These are phyloP conservation scores for Eclectus roratus DNA, from an alignment of 2,113 vertebrate species.

Conservation along the genomic window DNA sequence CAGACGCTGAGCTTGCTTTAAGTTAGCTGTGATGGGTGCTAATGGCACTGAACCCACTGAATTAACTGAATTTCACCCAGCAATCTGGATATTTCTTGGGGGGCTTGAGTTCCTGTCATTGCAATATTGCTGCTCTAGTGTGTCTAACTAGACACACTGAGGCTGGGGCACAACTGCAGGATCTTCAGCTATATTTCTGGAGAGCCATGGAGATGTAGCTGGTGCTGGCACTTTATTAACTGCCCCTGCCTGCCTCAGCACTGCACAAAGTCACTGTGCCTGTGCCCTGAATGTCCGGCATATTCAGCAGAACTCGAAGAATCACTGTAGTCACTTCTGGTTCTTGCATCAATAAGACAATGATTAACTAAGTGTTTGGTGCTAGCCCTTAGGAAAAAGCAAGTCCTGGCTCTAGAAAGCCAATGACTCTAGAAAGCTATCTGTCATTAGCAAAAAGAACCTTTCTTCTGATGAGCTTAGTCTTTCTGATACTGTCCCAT, in stretches of 20 bases:
- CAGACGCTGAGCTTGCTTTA: neutral
- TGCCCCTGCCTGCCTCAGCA: neutral
- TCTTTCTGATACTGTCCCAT: neutral
- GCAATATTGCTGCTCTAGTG: neutral
- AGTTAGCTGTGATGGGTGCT: neutral
- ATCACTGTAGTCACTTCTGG: neutral
- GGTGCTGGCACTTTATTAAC: neutral
- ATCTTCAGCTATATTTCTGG: neutral
- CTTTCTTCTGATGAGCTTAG: neutral
- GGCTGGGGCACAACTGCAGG: neutral
- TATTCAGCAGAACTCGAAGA: neutral
- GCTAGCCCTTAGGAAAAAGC: neutral
- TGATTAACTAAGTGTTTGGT: neutral
- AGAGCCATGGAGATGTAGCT: neutral
- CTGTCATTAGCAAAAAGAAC: neutral
- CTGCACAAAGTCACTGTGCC: neutral
- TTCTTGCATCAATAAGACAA: neutral
- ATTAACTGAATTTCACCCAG: neutral
- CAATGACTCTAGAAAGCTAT: neutral
- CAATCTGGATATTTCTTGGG: neutral
- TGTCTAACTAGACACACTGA: neutral
- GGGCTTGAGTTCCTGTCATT: neutral
- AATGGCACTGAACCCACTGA: rapidly evolving
- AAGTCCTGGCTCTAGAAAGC: neutral
- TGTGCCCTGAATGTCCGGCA: neutral